Base-by-base conservation (phyloP, 1,140 invertebrate species). In the Aradophagus sp. region DNA sequence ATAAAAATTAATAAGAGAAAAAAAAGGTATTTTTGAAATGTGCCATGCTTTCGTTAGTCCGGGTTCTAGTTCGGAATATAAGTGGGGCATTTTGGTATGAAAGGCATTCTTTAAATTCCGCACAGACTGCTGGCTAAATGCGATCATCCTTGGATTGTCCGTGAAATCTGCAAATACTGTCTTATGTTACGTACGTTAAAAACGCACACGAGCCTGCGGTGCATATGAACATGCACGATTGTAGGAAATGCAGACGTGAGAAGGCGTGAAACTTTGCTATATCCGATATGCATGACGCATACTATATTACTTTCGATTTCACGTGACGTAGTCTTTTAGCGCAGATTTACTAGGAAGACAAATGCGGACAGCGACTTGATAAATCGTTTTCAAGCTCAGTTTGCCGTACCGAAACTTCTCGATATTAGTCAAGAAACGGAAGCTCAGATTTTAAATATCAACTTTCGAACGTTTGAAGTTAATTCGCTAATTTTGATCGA, bases 281-380 rank as follows among this genome's bases (percentile, higher is more conserved):
- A 62, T 71, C 72, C 71, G 73, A 74, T 75, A 74, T 71, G 68
- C 63, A 69, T 41, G 58, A 48, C 41, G 73, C 69, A 73, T 75
- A 75, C 61, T 68, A 73, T 70, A 77, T 77, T 77, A 67, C 69
- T 75, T 70, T 58, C 73, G 71, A 71, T 77, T 71, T 65, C 32
- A 47, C 45, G 56, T 74, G 68, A 77, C 66, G 48, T 45, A 56
- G 65, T 72, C 55, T 66, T 70, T 75, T 74, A 73, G 66, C 44
- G 47, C 58, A 55, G 70, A 69, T 74, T 75, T 77, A 65, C 55
- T 47, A 35, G 45, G 45, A 48, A 71, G 59, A 71, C 67, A 70
- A 70, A 70, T 58, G 67, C 26, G 42, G 27, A 62, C 34, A 47
- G 29, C 15, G 8, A 3, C 39, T 63, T 62, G 58, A 72, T 47